Conservation (phyloP, 2,888 invertebrate species). For the Calephelis perditalis region DNA sequence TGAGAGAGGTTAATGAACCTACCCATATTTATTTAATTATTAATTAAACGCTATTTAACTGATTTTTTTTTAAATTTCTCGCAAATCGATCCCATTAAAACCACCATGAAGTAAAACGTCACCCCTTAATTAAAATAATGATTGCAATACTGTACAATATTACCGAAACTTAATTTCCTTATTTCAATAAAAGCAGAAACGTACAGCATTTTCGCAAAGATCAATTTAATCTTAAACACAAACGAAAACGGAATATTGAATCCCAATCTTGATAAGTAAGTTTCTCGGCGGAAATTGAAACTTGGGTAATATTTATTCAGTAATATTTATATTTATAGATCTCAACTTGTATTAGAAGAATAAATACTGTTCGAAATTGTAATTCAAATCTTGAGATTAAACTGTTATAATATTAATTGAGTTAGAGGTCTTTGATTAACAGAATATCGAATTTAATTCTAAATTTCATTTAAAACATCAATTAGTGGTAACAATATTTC, state of each 20-base stretch:
- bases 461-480: too few relatives aligned
- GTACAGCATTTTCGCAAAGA: constrained; percentile 10
- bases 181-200: constrained; percentile 8
- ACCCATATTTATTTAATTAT: too few relatives aligned
- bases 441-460: too few relatives aligned
- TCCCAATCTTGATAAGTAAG: constrained; percentile 11
- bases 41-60: too few relatives aligned
- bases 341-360: constrained; percentile 3
- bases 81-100: background rate
- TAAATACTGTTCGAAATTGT: constrained; percentile 1
- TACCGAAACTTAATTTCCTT: constrained; percentile 7
- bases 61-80: background rate
- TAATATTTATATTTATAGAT: constrained; percentile 8
- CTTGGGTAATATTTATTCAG: constrained; percentile 10
- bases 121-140: background rate
- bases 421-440: background rate
- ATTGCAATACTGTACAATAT: background rate
- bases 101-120: background rate
- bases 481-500: too few relatives aligned
- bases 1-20: too few relatives aligned
- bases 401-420: background rate
- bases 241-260: constrained; percentile 10
- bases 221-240: constrained; percentile 11
- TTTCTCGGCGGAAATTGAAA: constrained; percentile 8
- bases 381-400: background rate